Evolutionary conservation across 2,797 vertebrate species (phyloP).

Genomic region (Chelon labrosus): DNA sequence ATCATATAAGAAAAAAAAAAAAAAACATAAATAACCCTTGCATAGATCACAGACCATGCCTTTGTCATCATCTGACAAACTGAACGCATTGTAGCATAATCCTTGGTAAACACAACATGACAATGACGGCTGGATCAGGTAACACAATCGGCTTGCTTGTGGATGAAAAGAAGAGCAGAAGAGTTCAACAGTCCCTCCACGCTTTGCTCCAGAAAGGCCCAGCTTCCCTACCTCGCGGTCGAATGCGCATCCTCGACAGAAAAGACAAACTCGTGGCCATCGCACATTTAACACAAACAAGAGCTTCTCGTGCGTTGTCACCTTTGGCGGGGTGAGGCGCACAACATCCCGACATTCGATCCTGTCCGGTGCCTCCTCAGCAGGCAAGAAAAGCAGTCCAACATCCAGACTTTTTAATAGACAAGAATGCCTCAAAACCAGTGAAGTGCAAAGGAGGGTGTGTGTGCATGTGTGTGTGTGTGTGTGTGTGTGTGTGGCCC

Average conservation of each 20-base stretch:
- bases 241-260: slow-evolving; percentile 65
- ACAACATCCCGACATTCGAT: slow-evolving; percentile 56
- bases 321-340: slow-evolving; percentile 54
- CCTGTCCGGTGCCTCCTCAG: slow-evolving; percentile 58
- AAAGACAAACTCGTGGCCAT: slow-evolving; percentile 61
- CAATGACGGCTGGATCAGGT: slow-evolving; percentile 69
- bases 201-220: slow-evolving; percentile 58
- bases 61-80: slow-evolving; percentile 83
- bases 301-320: slow-evolving; percentile 54
- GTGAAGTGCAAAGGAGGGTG: slow-evolving; percentile 60
- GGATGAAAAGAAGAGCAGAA: slow-evolving; percentile 70
- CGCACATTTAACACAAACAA: slow-evolving; percentile 51
- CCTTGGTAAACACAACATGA: slow-evolving; percentile 74
- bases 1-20: slow-evolving; percentile 79
- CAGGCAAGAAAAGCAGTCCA: slow-evolving; percentile 57
- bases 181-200: slow-evolving; percentile 69
- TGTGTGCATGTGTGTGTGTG: slow-evolving; percentile 9
- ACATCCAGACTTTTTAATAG: slow-evolving; percentile 50
- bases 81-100: slow-evolving; percentile 78
- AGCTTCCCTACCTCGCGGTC: slow-evolving; percentile 50
- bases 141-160: slow-evolving; percentile 71
- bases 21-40: slow-evolving; percentile 82
- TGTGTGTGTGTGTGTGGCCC: slow-evolving; percentile 37
- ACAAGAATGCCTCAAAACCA: slow-evolving; percentile 64
- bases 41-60: slow-evolving; percentile 89